Evolutionary conservation across 1,140 invertebrate species (phyloP).

Genomic region (Diplogasteroides magnus): DNA sequence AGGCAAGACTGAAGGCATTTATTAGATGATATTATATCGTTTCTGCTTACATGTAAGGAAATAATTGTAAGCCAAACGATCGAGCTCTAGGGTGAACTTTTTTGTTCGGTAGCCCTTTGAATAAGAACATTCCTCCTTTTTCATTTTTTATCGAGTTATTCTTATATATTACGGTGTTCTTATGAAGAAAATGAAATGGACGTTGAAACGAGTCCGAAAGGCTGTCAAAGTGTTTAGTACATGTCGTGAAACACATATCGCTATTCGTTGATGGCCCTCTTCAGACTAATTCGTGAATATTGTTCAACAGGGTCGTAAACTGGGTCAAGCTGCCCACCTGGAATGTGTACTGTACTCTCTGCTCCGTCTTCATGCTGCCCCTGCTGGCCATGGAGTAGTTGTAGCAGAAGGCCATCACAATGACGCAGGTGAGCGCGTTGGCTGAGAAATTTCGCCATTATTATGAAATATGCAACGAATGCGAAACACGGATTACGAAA

Average conservation of each 20-base stretch:
- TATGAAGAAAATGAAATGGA: too few relatives aligned
- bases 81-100: too few relatives aligned
- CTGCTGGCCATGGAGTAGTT: constrained; percentile 26
- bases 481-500: background rate
- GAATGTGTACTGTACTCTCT: constrained; percentile 28
- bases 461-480: background rate
- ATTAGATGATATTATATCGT: background rate
- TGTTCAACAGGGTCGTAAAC: too few relatives aligned
- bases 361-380: constrained; percentile 5
- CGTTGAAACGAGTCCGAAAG: too few relatives aligned
- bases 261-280: background rate
- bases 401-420: constrained; percentile 31
- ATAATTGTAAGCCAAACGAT: too few relatives aligned
- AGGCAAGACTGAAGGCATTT: constrained; percentile 22
- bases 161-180: too few relatives aligned
- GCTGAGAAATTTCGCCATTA: constrained; percentile 3
- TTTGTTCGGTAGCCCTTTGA: too few relatives aligned
- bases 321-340: constrained; percentile 18
- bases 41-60: background rate
- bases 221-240: too few relatives aligned
- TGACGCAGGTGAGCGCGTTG: constrained; percentile 27
- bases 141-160: too few relatives aligned
- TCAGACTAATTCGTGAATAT: too few relatives aligned
- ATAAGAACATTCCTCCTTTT: too few relatives aligned
- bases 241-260: background rate